A percentile compares a stretch with the other conserved stretches of the same genome.
Conservation (phyloP, 2,113 vertebrate genomes). For the Cinclus mexicanus region DNA sequence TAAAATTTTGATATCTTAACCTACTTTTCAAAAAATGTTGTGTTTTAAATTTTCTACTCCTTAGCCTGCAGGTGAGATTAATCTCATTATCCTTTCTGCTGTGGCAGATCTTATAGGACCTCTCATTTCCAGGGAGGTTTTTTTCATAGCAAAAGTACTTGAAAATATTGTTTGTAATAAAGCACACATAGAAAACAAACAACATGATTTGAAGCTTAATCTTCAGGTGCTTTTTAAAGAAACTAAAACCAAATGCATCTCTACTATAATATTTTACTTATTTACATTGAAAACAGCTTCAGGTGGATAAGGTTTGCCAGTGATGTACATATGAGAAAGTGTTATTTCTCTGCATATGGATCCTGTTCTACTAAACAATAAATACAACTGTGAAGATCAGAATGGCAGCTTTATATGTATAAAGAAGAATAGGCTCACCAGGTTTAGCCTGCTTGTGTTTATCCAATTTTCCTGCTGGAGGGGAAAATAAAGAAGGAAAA, state of each 20-base stretch:
- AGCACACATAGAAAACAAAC: neutral
- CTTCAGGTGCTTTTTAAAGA: neutral
- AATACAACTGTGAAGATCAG: neutral
- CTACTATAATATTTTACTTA: neutral
- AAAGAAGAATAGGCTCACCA: neutral
- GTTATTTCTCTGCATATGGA: neutral
- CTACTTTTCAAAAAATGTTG: neutral
- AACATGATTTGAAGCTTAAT: neutral
- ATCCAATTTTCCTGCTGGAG: neutral
- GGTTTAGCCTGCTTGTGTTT: neutral
- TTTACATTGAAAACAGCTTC: neutral
- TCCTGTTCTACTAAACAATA: slow-evolving; percentile 9
- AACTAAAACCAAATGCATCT: neutral
- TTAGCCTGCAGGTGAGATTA: neutral
- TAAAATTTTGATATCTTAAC: slow-evolving; percentile 1
- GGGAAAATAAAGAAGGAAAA: neutral
- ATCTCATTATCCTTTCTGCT: slow-evolving; percentile 1
- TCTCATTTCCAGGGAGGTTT: neutral
- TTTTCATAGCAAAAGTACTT: slow-evolving; percentile 12
- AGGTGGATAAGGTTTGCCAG: neutral
- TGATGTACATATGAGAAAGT: neutral
- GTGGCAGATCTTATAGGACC: neutral
- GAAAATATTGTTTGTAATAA: neutral
- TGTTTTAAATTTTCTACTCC: neutral
- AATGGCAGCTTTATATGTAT: neutral